Evolutionary conservation across 2,888 invertebrate genomes (phyloP), one percentile per base, ranked within the genome.

Genomic region (Gerris lacustris): DNA sequence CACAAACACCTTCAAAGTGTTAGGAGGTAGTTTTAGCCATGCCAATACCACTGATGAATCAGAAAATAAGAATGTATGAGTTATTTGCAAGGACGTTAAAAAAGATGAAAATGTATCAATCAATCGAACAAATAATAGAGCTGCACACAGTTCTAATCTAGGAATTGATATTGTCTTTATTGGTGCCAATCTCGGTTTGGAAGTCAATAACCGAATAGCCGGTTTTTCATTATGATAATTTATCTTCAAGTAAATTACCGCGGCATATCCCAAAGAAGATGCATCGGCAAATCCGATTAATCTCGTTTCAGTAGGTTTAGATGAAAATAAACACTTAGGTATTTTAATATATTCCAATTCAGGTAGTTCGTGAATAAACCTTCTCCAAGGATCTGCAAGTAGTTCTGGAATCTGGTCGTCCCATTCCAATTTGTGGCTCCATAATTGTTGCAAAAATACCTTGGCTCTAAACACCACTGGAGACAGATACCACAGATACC

Each of bases 221-320:
- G 15, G 11, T 11, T 9, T 11, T 9, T 55, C 15, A 11, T 55
- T 9, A 55, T 9, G 15, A 55, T 55, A 9, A 11, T 11, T 15
- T 55, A 15, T 15, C 11, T 11, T 55, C 5, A 55, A 55, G 44
- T 69, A 70, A 6, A 70, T 47, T 6, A 45, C 67, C 17, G 5
- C 17, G 1, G 70, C 66, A 67, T 67, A 70, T 6, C 70, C 70
- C 43, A 63, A 43, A 6, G 17, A 69, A 17, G 63, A 62, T 15
- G 70, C 67, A 45, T 70, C 70, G 6, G 66, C 55, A 18, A 70
- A 70, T 15, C 70, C 70, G 7, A 70, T 44, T n/a, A 70, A 6
- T 18, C 43, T 1, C 2, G 45, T 44, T n/a, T 44, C 6, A 17
- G 44, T 17, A 45, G 45, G 5, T 6, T 67, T 67, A 6, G 45